Evolutionary conservation across 1,140 invertebrate genomes (phyloP).

Genomic region (Mya arenaria): DNA sequence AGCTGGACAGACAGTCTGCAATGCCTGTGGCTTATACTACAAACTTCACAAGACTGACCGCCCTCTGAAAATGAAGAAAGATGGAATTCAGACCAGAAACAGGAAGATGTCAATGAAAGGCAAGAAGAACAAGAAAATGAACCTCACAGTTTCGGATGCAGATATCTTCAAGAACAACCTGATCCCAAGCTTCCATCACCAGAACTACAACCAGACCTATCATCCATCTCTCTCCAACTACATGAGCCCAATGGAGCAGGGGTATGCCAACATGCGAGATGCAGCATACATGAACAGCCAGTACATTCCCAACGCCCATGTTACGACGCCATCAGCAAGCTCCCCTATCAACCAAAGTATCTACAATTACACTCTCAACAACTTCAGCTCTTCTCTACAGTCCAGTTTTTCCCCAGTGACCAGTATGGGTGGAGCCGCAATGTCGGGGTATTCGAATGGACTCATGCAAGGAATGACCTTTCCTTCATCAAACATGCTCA

Average conservation of each 20-base stretch:
- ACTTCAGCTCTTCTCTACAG: conserved; percentile 23
- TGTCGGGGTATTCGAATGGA: not conserved
- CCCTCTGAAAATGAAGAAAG: conserved; percentile 99
- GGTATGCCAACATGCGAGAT: too few species aligned
- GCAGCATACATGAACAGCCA: not conserved
- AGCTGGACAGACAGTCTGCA: conserved; percentile 97
- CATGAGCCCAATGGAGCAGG: conserved; percentile 55
- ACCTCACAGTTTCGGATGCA: conserved; percentile 66
- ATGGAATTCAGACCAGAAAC: conserved; percentile 98
- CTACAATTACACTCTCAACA: conserved; percentile 32
- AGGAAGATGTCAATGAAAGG: conserved; percentile 86
- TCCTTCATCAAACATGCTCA: conserved; percentile 40
- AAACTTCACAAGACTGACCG: conserved; percentile 94
- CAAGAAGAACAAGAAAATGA: conserved; percentile 78
- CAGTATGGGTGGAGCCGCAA: conserved; percentile 8
- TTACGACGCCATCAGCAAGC: conserved; percentile 6
- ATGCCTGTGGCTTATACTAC: conserved; percentile 98
- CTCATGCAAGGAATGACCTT: conserved; percentile 21
- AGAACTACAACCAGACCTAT: conserved; percentile 68
- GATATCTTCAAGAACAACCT: conserved; percentile 71
- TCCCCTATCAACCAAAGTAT: conserved; percentile 14
- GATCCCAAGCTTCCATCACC: conserved; percentile 69
- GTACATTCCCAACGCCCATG: conserved; percentile 21
- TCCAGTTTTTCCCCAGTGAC: conserved; percentile 43
- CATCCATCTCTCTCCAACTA: conserved; percentile 73